Percentiles rank a stretch among this genome's conserved stretches.
These are phyloP conservation scores for Chondrosia reniformis DNA, from an alignment of 37 sponge, comb jelly and placozoan genomes.

Conservation along the genomic window DNA sequence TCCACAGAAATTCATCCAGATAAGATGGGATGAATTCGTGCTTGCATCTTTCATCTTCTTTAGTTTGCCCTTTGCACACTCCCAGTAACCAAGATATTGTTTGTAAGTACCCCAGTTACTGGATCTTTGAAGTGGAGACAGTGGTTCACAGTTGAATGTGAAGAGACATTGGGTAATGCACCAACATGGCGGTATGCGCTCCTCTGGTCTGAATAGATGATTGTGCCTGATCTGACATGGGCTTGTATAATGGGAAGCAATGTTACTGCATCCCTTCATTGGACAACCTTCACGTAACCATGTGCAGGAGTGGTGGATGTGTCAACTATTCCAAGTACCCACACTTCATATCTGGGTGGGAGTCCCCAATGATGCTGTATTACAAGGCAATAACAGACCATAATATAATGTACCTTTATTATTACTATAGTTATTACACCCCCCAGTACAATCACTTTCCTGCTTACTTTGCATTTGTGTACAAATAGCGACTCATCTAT, in stretches of 20 bases:
- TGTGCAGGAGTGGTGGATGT: constrained; percentile 30
- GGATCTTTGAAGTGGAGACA: constrained; percentile 51
- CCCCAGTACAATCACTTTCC: too few species aligned
- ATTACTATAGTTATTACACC: too few species aligned
- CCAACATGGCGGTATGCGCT: constrained; percentile 41
- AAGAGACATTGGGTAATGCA: constrained; percentile 30
- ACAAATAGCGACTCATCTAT: constrained; percentile 23
- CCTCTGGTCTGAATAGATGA: constrained; percentile 62
- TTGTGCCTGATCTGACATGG: constrained; percentile 42
- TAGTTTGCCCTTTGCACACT: constrained; percentile 53
- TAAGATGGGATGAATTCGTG: constrained; percentile 37
- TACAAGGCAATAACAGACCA: too few species aligned
- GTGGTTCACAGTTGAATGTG: constrained; percentile 55
- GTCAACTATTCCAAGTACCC: constrained; percentile 74
- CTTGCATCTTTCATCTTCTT: constrained; percentile 44
- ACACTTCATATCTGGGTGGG: constrained; percentile 31
- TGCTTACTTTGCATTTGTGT: constrained; percentile 24
- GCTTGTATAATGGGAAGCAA: constrained; percentile 56
- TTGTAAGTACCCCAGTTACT: constrained; percentile 55
- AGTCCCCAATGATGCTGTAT: constrained; percentile 45
- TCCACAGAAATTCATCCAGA: constrained; percentile 77
- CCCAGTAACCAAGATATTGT: constrained; percentile 64
- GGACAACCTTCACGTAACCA: constrained; percentile 68
- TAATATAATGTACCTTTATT: too few species aligned
- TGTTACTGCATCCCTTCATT: constrained; percentile 49